Evolutionary conservation across 2,888 invertebrate species (phyloP).

Genomic region (Agrotis puta): DNA sequence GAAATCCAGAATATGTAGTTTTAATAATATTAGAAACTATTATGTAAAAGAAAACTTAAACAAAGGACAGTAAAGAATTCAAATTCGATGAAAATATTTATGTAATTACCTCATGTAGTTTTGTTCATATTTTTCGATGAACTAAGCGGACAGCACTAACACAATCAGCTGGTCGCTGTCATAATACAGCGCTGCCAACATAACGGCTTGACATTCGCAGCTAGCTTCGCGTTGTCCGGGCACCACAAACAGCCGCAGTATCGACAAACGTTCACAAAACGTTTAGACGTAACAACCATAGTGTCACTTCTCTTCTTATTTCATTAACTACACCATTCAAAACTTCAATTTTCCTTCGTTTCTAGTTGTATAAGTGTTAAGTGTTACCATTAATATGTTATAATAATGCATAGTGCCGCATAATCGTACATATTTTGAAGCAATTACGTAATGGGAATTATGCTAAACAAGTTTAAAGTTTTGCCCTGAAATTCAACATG

Average conservation of each 20-base stretch:
- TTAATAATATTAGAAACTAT: not conserved
- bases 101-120: no score
- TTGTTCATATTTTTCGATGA: not conserved
- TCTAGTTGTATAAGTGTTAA: conserved; percentile 88
- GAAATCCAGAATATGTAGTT: not conserved
- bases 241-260: conserved; percentile 88
- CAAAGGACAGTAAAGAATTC: not conserved
- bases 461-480: conserved; percentile 91
- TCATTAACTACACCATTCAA: conserved; percentile 85
- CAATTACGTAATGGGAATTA: conserved; percentile 91
- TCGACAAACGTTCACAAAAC: conserved; percentile 90
- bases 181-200: conserved; percentile 83
- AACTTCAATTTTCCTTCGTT: conserved; percentile 81
- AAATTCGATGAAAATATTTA: not conserved
- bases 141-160: conserved; percentile 71
- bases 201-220: conserved; percentile 71
- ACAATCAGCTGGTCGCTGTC: conserved; percentile 88
- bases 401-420: conserved; percentile 87
- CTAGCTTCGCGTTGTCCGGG: conserved; percentile 84
- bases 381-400: conserved; percentile 84
- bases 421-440: conserved; percentile 85
- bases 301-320: conserved; percentile 89
- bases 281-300: conserved; percentile 88
- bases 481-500: conserved; percentile 93
- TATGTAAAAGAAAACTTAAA: not conserved